Base-by-base conservation (phyloP, 2,888 invertebrate genomes). In the Octonoba sinensis region DNA sequence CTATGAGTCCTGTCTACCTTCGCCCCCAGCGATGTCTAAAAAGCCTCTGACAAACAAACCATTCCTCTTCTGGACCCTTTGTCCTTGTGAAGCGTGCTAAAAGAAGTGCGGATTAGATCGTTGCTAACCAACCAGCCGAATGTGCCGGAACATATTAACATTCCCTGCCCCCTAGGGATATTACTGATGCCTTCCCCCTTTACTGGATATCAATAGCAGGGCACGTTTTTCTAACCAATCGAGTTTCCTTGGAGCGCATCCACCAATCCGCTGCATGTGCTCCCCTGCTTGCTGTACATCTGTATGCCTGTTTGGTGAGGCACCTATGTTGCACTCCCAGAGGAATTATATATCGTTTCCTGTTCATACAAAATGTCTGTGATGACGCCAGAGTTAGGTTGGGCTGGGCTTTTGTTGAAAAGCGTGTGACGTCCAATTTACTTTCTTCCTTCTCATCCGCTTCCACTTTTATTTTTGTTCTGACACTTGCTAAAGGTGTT, bases 81-180 rank as follows among this genome's bases (percentile, higher is more conserved):
- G 57, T 73, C 51, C 62, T 66, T 36, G 73, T 36, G 67, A 46
- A 73, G 79, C 67, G 79, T 73, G 79, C 73, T 79, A 69, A 79
- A 71, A 79, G 79, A 79, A 79, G 64, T 73, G 36, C 12, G 73
- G 79, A 79, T 79, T 79, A 79, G 73, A 79, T 60, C 79, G 67
- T 62, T 73, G 59, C 79, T 82, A 82, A 75, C 81, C 81, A 82
- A 82, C 81, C 74, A 62, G 74, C 62, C 69, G 81, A 73, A 70
- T 81, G 69, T 73, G 74, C 79, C 57, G 74, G 74, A 82, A 82
- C 81, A 75, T 75, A 82, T 82, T 82, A 82, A 82, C 81, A 82
- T 82, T 73, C 79, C 69, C 79, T 69, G 47, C 46, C 78, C 78
- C 79, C 78, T n/a, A 22, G 79, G 79, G 79, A 73, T 72, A 78